phyloP scores from a whole-genome alignment of 2,888 invertebrate species.

The Mythimna vitellina region DNA sequence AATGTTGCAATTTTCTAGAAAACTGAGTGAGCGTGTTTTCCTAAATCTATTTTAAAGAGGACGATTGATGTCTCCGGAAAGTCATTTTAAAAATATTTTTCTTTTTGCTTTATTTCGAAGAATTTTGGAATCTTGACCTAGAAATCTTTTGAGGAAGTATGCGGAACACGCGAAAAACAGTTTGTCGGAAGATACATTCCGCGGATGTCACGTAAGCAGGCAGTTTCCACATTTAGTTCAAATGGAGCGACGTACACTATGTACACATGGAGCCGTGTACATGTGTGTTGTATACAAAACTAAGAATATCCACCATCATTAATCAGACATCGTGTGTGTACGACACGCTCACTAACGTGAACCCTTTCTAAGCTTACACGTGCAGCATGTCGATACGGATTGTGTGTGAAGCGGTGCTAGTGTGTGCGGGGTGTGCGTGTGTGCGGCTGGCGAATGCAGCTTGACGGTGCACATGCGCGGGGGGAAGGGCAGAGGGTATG shows the following conservation, averaged over 20 bases:
- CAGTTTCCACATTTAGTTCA: conserved; percentile 80
- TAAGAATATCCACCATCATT: conserved; percentile 73
- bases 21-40: conserved; percentile 2
- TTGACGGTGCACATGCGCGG: conserved; percentile 81
- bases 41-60: conserved; percentile 10
- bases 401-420: conserved; percentile 44
- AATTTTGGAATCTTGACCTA: conserved; percentile 29
- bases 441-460: conserved; percentile 76
- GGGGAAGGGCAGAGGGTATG: conserved; percentile 66
- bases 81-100: background rate
- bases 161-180: conserved; percentile 42
- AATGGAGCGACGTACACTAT: conserved; percentile 65
- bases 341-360: conserved; percentile 69
- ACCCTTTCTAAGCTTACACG: conserved; percentile 70
- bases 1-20: conserved; percentile 5
- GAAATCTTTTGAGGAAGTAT: conserved; percentile 32
- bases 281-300: conserved; percentile 63
- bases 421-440: conserved; percentile 60
- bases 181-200: conserved; percentile 66
- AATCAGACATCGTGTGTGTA: conserved; percentile 69
- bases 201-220: conserved; percentile 76
- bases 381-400: conserved; percentile 53
- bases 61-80: background rate
- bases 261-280: conserved; percentile 55
- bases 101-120: background rate